Base-by-base conservation (phyloP, 1,140 invertebrate genomes). In the Pantala flavescens region DNA sequence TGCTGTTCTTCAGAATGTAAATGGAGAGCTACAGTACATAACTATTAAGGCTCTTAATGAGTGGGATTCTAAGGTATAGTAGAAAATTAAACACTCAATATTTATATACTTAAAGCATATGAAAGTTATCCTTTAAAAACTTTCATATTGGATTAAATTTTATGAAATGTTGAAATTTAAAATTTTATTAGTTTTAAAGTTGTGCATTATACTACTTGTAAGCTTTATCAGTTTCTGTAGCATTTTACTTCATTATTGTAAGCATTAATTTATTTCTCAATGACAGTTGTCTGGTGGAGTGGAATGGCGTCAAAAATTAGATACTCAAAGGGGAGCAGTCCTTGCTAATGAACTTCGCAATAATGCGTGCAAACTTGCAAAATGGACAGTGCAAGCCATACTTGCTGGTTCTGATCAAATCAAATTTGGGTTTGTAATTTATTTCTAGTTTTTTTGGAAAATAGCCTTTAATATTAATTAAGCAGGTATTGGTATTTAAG, bases 321-420 rank as follows among this genome's bases (percentile, higher is more conserved):
- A 99, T 82, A 95, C 91, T 0, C 98, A 99, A 84, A 88, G 97
- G 76, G 98, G 97, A 78, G 97, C 98, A 70, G 98, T 99, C 24
- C 84, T 99, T 21, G 98, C 98, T 28, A 99, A 98, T 80, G 98
- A 99, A 83, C 83, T 99, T 76, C 90, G 98, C 78, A 99, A 99
- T 82, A 99, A 99, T 84, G 95, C 96, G 9, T 98, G 96, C 85
- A 99, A 99, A 84, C 85, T 99, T 74, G 97, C 97, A 72, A 99
- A 99, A 82, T 99, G 98, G 98, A 99, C 98, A 0, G 94, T 98
- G 0, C 96, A 98, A 83, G 95, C 98, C 24, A 84, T 99, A 21
- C 84, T 99, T 7, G 96, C 97, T 73, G 96, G 97, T 7, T 98
- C 96, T 21, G 96, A 99, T 85, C 94, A 98, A 82, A 90, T 99